phyloP scores from a whole-genome alignment of 1,140 invertebrate species.

The Listronotus oregonensis region DNA sequence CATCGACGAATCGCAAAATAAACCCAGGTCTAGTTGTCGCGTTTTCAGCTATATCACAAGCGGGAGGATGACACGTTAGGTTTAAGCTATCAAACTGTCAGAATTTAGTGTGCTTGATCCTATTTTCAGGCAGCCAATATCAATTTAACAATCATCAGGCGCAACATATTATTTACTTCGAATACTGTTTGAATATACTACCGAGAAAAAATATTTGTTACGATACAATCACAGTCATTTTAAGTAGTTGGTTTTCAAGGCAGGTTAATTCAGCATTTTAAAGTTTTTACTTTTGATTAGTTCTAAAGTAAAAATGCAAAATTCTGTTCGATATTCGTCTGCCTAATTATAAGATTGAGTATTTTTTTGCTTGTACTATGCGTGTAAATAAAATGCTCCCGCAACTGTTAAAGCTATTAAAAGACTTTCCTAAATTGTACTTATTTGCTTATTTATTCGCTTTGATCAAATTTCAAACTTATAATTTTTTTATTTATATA shows the following conservation, averaged over 20 bases:
- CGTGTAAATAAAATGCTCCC: constrained; percentile 23
- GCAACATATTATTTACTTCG: constrained; percentile 1
- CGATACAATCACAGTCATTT: constrained; percentile 24
- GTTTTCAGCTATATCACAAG: constrained; percentile 33
- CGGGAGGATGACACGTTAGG: constrained; percentile 21
- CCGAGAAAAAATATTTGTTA: constrained; percentile 4
- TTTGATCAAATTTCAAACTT: constrained; percentile 39
- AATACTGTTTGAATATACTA: constrained; percentile 15
- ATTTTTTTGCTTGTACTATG: constrained; percentile 7
- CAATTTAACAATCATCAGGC: background rate
- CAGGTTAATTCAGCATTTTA: background rate
- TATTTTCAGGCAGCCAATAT: constrained; percentile 23
- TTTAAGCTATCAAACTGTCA: background rate
- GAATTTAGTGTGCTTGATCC: background rate
- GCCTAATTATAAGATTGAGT: constrained; percentile 10
- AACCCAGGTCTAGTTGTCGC: constrained; percentile 20
- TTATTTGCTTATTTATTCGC: constrained; percentile 49
- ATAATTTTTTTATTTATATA: constrained; percentile 48
- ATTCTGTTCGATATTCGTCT: background rate
- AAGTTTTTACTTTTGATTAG: no score
- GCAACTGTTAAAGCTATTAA: constrained; percentile 42
- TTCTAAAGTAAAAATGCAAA: no score
- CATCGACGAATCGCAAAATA: constrained; percentile 18
- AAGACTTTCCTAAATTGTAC: constrained; percentile 47
- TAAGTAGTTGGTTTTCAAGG: constrained; percentile 2